Evolutionary conservation across 2,797 vertebrate species (phyloP).

Genomic region (Acanthurus tractus): DNA sequence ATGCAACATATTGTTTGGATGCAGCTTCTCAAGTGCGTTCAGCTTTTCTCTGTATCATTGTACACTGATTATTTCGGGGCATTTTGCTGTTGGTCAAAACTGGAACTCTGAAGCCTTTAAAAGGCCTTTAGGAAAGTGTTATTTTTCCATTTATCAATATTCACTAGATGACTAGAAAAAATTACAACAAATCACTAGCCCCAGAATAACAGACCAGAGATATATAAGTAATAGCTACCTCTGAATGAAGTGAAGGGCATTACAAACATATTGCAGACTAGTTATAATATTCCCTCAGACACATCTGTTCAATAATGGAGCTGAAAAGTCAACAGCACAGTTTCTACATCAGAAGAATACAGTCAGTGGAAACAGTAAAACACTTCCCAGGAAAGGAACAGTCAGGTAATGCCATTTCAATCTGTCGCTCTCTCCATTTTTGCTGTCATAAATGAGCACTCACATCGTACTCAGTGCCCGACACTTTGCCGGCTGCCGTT

Average conservation of each 20-base stretch:
- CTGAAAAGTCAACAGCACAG: conserved; percentile 24
- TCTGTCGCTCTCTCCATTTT: conserved; percentile 39
- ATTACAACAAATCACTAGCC: background rate
- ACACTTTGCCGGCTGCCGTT: conserved; percentile 42
- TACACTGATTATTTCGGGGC: too few species aligned
- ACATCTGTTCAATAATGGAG: conserved; percentile 21
- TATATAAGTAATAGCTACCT: background rate
- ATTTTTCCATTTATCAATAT: background rate
- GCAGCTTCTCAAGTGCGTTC: background rate
- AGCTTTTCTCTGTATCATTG: too few species aligned
- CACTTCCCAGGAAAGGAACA: conserved; percentile 36
- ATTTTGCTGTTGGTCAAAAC: background rate
- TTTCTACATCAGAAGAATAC: conserved; percentile 26
- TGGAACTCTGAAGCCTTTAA: background rate
- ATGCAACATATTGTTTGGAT: background rate
- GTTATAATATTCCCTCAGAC: background rate
- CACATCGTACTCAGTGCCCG: conserved; percentile 23
- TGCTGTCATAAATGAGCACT: conserved; percentile 47
- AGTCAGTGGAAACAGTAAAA: conserved; percentile 40
- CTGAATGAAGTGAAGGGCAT: background rate
- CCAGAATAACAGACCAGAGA: background rate
- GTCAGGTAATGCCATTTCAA: conserved; percentile 41
- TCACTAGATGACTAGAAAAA: too few species aligned
- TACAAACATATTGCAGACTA: background rate
- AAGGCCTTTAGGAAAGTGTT: background rate